Conservation (phyloP, 2,113 vertebrate species). For the Plotosus lineatus region DNA sequence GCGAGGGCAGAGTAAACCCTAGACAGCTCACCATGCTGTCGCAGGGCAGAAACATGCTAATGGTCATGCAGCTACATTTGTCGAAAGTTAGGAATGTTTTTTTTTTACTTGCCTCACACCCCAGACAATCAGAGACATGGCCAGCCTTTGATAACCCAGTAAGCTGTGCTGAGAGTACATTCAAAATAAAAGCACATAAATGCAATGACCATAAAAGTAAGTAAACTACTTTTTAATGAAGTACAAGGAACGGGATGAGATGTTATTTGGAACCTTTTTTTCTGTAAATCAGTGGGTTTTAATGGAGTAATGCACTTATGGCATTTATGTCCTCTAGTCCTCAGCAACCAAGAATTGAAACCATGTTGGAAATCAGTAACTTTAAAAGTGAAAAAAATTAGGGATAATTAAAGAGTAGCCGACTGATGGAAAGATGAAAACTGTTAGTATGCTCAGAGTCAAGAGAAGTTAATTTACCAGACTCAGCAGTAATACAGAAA, state of each 20-base stretch:
- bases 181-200: neutral
- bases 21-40: too few relatives aligned
- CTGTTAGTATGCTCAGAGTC: neutral
- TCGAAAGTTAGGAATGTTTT: too few relatives aligned
- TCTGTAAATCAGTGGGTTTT: neutral
- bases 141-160: too few relatives aligned
- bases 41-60: too few relatives aligned
- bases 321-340: neutral
- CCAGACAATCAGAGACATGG: too few relatives aligned
- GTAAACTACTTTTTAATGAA: neutral
- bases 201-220: neutral
- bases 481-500: constrained; percentile 2
- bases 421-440: neutral
- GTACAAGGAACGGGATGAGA: neutral
- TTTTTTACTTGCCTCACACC: too few relatives aligned
- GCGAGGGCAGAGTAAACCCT: too few relatives aligned
- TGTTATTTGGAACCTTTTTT: neutral
- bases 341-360: neutral
- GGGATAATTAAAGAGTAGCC: neutral
- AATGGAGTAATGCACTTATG: neutral
- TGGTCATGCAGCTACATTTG: too few relatives aligned
- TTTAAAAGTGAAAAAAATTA: neutral
- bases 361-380: neutral
- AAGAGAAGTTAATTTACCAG: neutral
- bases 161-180: too few relatives aligned